Percentiles rank a stretch among this genome's conserved stretches.
phyloP scores from a whole-genome alignment of 2,113 vertebrate species.

The Peucedramus taeniatus region DNA sequence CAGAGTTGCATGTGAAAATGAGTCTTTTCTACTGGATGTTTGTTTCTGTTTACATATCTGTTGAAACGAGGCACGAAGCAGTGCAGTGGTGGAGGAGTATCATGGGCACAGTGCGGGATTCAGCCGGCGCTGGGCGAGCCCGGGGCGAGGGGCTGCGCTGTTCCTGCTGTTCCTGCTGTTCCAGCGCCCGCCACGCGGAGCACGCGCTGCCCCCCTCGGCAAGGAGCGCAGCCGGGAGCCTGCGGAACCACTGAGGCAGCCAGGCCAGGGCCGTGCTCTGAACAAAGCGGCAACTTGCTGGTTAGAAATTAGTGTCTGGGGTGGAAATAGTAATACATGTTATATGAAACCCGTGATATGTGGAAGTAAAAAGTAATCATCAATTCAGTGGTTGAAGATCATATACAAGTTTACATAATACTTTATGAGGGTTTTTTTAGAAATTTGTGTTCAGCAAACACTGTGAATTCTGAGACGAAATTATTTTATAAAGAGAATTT shows the following conservation, averaged over 20 bases:
- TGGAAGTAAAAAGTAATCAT: neutral
- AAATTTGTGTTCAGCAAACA: neutral
- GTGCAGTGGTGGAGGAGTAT: neutral
- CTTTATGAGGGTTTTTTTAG: neutral
- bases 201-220: neutral
- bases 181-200: neutral
- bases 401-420: slow-evolving; percentile 3
- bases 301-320: neutral
- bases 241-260: neutral
- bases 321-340: neutral
- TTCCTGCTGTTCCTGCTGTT: neutral
- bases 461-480: neutral
- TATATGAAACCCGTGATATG: neutral
- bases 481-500: neutral
- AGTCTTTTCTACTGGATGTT: slow-evolving; percentile 65
- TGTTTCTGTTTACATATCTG: slow-evolving; percentile 63
- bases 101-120: neutral
- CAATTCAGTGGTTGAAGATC: neutral
- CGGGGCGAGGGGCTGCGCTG: neutral
- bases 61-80: neutral
- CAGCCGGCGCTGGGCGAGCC: neutral
- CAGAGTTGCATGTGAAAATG: slow-evolving; percentile 61
- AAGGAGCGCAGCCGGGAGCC: neutral
- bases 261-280: neutral
- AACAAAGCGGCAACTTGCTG: neutral